These are phyloP conservation scores for Chauna torquata DNA, from an alignment of 2,113 vertebrate species.

Conservation along the genomic window DNA sequence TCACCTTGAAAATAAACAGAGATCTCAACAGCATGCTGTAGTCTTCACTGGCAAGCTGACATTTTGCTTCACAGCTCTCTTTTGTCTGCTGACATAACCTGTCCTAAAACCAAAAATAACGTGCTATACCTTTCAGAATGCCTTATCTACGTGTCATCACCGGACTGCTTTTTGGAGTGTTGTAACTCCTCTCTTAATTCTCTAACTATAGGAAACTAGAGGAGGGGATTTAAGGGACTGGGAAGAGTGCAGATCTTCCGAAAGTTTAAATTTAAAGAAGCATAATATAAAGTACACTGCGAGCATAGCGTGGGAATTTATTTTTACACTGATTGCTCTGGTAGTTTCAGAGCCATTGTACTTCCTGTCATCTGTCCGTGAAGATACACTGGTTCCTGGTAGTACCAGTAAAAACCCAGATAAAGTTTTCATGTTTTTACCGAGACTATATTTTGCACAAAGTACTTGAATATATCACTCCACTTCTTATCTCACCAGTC, in stretches of 20 bases:
- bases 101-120: background rate
- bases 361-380: background rate
- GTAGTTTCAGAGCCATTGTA: background rate
- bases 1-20: background rate
- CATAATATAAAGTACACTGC: background rate
- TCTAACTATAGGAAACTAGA: background rate
- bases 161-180: background rate
- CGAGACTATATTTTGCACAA: background rate
- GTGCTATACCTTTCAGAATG: background rate
- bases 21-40: background rate
- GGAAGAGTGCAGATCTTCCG: background rate
- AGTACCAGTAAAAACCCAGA: constrained; percentile 10
- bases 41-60: background rate
- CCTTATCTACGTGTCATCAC: background rate
- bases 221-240: background rate
- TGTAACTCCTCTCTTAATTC: background rate
- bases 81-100: background rate
- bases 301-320: background rate
- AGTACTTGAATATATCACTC: background rate
- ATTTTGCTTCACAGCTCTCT: background rate
- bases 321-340: constrained; percentile 17
- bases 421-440: constrained; percentile 27
- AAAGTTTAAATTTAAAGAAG: background rate
- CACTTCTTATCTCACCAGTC: background rate
- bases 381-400: background rate